Percentiles rank a stretch among this genome's conserved stretches.
These are phyloP conservation scores for Chelonus insularis DNA, from an alignment of 1,140 invertebrate species.

Conservation along the genomic window DNA sequence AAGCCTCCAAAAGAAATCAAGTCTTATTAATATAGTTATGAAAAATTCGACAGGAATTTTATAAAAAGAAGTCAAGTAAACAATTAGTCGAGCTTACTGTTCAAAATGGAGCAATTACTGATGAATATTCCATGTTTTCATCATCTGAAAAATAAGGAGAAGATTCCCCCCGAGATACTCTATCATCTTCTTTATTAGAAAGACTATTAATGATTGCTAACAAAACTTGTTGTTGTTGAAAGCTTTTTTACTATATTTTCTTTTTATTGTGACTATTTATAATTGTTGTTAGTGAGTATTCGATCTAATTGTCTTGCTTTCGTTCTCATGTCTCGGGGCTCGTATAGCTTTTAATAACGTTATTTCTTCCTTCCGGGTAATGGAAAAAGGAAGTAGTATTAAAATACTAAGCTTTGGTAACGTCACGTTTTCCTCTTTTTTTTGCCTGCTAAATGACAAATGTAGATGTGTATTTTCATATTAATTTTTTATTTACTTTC, in stretches of 20 bases:
- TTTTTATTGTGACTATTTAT: slow-evolving; percentile 12
- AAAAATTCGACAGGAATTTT: too few species aligned
- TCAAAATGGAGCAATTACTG: too few species aligned
- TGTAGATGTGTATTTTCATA: background rate
- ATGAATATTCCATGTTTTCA: too few species aligned
- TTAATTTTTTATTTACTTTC: slow-evolving; percentile 4
- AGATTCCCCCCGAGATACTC: too few species aligned
- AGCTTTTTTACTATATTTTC: slow-evolving; percentile 12
- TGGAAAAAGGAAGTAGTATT: slow-evolving; percentile 17
- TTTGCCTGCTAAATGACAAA: too few species aligned
- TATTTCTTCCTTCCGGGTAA: slow-evolving; percentile 17
- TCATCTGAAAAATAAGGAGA: too few species aligned
- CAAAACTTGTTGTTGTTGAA: background rate
- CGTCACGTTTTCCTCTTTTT: slow-evolving; percentile 24
- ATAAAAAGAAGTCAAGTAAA: too few species aligned
- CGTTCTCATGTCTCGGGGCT: slow-evolving; percentile 7
- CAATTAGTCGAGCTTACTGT: too few species aligned
- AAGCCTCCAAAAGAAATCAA: slow-evolving; percentile 23
- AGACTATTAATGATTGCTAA: slow-evolving; percentile 6
- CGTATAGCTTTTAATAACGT: background rate
- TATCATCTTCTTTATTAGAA: too few species aligned
- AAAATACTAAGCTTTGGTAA: slow-evolving; percentile 28
- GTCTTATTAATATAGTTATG: too few species aligned
- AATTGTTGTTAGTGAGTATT: background rate
- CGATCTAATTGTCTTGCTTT: slow-evolving; percentile 5